Percentiles rank a stretch among this genome's conserved stretches.
phyloP scores from a whole-genome alignment of 1,140 invertebrate genomes.

The Macrostomum lignano region DNA sequence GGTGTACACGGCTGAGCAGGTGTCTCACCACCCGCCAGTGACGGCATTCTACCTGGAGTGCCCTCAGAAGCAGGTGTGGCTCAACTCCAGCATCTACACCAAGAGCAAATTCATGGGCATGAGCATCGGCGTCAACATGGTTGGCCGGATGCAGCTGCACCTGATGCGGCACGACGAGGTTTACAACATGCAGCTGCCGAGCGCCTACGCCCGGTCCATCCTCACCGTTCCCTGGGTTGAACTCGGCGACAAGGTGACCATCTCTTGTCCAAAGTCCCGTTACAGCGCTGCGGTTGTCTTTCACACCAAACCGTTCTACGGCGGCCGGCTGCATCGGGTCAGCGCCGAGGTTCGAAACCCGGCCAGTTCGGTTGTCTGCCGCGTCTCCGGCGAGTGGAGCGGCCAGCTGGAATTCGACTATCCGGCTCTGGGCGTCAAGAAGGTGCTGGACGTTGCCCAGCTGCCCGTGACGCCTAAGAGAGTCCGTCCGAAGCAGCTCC shows the following conservation, averaged over 20 bases:
- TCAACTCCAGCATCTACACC: constrained; percentile 77
- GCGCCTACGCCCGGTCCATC: constrained; percentile 49
- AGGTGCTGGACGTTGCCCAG: no score
- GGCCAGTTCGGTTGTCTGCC: constrained; percentile 17
- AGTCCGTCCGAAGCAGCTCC: constrained; percentile 15
- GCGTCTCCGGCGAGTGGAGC: constrained; percentile 26
- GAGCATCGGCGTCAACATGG: constrained; percentile 42
- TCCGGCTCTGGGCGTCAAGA: no score
- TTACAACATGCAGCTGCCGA: constrained; percentile 71
- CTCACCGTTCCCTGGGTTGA: constrained; percentile 59
- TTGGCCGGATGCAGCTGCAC: constrained; percentile 37
- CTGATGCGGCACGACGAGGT: constrained; percentile 57
- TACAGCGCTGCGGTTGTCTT: constrained; percentile 65
- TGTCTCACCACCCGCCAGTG: constrained; percentile 91
- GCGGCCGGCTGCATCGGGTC: no score
- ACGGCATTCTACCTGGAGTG: constrained; percentile 90
- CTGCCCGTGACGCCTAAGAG: no score
- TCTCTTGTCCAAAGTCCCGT: constrained; percentile 59
- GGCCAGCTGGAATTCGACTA: constrained; percentile 20
- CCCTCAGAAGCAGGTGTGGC: constrained; percentile 54
- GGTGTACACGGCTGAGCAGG: constrained; percentile 73
- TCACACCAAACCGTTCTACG: no score
- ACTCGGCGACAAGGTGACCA: constrained; percentile 55
- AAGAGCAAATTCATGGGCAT: constrained; percentile 88
- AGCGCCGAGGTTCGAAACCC: constrained; percentile 43